Evolutionary conservation across 2,113 vertebrate species (phyloP).

Genomic region (Oreochromis spilurus): DNA sequence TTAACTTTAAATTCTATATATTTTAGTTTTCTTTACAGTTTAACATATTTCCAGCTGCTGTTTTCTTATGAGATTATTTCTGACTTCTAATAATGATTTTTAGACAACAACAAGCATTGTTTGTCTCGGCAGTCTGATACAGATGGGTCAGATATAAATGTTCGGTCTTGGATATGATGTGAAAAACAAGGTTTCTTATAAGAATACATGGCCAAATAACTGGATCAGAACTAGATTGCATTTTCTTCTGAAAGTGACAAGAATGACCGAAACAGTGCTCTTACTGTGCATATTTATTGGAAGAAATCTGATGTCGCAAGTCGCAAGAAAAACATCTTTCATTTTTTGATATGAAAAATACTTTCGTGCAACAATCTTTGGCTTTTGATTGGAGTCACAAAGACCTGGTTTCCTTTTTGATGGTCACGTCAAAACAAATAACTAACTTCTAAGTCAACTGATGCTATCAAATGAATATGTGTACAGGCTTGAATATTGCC

Average conservation of each 20-base stretch:
- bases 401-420: not conserved
- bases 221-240: not conserved
- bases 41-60: not conserved
- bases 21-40: not conserved
- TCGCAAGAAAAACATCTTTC: not conserved
- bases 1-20: not conserved
- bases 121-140: not conserved
- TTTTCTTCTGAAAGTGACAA: not conserved
- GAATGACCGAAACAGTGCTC: not conserved
- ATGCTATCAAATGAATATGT: not conserved
- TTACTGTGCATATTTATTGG: not conserved
- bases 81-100: not conserved
- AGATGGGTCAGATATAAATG: not conserved
- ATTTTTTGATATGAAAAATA: not conserved
- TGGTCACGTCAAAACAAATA: not conserved
- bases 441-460: not conserved
- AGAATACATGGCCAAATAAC: not conserved
- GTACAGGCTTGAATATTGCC: not conserved
- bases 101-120: not conserved
- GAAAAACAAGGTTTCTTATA: not conserved
- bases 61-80: not conserved
- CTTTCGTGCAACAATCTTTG: not conserved
- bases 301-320: not conserved
- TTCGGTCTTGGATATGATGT: not conserved
- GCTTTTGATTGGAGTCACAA: not conserved